Percentiles rank a stretch among this genome's conserved stretches.
phyloP scores from a whole-genome alignment of 2,797 vertebrate genomes.

The Enteromius trimaculatus region DNA sequence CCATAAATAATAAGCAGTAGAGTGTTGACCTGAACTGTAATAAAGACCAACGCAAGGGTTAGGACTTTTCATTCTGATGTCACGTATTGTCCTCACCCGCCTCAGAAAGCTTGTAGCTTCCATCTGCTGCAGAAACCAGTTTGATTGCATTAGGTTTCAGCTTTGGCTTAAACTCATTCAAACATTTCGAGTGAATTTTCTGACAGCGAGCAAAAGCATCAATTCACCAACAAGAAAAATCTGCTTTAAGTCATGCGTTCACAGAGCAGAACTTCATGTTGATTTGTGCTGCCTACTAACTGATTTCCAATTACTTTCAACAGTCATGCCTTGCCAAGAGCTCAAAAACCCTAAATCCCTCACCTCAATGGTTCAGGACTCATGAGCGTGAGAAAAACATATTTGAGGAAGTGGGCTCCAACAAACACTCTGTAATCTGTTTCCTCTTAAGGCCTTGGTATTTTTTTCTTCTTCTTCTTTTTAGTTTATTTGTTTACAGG shows the following conservation, averaged over 20 bases:
- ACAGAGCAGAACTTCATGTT: constrained; percentile 23
- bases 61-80: constrained; percentile 9
- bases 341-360: constrained; percentile 33
- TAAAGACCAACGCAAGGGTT: constrained; percentile 36
- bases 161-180: neutral
- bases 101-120: neutral
- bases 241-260: neutral
- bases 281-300: constrained; percentile 37
- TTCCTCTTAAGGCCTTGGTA: constrained; percentile 30
- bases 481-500: neutral
- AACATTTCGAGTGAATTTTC: neutral
- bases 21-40: constrained; percentile 48
- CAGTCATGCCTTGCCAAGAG: constrained; percentile 36
- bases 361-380: constrained; percentile 28
- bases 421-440: constrained; percentile 35
- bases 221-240: constrained; percentile 34
- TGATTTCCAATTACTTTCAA: constrained; percentile 49
- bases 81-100: neutral
- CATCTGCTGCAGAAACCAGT: neutral
- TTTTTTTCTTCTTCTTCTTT: neutral
- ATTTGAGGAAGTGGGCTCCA: constrained; percentile 20
- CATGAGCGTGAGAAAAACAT: constrained; percentile 48
- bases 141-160: neutral
- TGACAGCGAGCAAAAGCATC: constrained; percentile 11
- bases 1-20: constrained; percentile 27